Base-by-base conservation (phyloP, 2,888 invertebrate species). In the Agrochola lychnidis region DNA sequence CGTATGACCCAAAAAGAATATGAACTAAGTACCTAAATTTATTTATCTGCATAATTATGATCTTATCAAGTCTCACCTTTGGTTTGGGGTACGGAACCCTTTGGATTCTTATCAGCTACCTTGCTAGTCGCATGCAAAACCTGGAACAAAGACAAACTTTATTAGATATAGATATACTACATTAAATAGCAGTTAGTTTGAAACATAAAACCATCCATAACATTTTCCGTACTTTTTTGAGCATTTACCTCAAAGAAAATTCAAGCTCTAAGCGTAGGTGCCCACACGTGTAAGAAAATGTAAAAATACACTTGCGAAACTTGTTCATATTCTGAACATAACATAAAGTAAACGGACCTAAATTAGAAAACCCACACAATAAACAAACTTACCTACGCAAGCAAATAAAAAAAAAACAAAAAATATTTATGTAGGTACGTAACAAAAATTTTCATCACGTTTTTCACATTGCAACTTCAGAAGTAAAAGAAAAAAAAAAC, bases 111-210 rank as follows among this genome's bases (percentile, higher is more conserved):
- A 67, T 81, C 73, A 85, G 81, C 85, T 92, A 93, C 80, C 91
- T 92, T 92, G 78, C 87, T 85, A 89, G 89, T 92, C 88, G 92
- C 96, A 96, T 96, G 87, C 95, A 94, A 94, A 89, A 93, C 85
- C 96, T 96, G 95, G 10, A 95, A 94, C 90, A 91, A 92, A 0
- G 6, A 71, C 0, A 73, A 7, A 56, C 7, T 16, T 53, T 7
- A 40, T 36, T 64, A 51, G 16, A 36, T 22, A 22, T n/a, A n/a
- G n/a, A 36, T 22, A 22, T 3, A 51, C 7, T n/a, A 12, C 22
- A 16, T 62, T 16, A 25, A 48, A 16, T 3, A 45, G 2, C 5
- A 10, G 9, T 25, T 56, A 48, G 30, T 61, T 45, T 53, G 25
- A 7, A 25, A 51, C 5, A 0, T 30, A 53, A 16, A 4, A 30